phyloP scores from a whole-genome alignment of 2,888 invertebrate genomes.

The Nephrotoma guestfalica region DNA sequence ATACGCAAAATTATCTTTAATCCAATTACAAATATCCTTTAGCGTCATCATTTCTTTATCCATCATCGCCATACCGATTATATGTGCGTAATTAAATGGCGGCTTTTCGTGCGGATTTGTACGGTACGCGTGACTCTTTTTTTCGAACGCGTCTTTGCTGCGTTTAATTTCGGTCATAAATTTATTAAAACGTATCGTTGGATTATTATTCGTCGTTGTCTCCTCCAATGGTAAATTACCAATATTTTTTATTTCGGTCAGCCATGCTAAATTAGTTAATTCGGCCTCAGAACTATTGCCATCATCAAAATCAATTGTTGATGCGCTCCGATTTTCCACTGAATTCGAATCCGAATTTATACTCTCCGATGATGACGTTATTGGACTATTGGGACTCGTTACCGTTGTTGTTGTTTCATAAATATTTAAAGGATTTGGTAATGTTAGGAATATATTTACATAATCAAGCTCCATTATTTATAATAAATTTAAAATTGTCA shows the following conservation, averaged over 20 bases:
- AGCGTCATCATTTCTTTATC: constrained; percentile 28
- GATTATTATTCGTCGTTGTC: constrained; percentile 18
- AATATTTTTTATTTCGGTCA: constrained; percentile 24
- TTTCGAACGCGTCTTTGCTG: constrained; percentile 25
- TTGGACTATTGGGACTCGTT: background rate
- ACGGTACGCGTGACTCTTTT: constrained; percentile 21
- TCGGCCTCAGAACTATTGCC: constrained; percentile 23
- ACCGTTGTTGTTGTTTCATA: background rate
- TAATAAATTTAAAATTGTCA: background rate
- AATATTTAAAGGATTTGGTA: background rate
- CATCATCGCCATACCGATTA: constrained; percentile 32
- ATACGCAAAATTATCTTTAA: constrained; percentile 29
- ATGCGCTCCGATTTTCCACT: background rate
- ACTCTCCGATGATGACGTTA: background rate
- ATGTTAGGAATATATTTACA: constrained; percentile 3
- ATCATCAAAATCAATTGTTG: constrained; percentile 6
- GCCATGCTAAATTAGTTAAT: constrained; percentile 28
- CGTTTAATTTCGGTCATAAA: constrained; percentile 27
- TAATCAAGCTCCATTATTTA: constrained; percentile 1
- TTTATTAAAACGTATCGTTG: constrained; percentile 25
- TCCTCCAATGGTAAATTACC: background rate
- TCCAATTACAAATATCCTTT: constrained; percentile 31
- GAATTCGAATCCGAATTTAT: background rate
- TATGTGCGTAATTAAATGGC: constrained; percentile 31
- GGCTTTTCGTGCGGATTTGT: constrained; percentile 26